Evolutionary conservation across 2,797 vertebrate species (phyloP).

Genomic region (Mergus octosetaceus): DNA sequence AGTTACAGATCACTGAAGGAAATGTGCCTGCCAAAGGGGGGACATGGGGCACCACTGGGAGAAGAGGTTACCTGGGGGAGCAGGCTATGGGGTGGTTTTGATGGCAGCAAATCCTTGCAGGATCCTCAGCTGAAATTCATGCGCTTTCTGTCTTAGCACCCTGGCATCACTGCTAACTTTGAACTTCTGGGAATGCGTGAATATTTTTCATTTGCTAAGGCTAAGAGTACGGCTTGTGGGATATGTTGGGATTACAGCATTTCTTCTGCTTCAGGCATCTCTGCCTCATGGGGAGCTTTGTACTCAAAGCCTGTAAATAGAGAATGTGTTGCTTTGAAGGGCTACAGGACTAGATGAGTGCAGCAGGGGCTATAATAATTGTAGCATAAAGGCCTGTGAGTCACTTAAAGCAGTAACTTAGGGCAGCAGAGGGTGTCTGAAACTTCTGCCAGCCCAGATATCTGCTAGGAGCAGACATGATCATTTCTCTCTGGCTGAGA

Average conservation of each 20-base stretch:
- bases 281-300: not conserved
- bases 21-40: too few relatives aligned
- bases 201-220: not conserved
- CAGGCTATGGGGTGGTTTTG: not conserved
- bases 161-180: not conserved
- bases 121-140: not conserved
- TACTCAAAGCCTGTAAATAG: not conserved
- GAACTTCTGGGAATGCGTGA: not conserved
- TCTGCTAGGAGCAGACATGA: not conserved
- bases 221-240: not conserved
- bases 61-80: not conserved
- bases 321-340: not conserved
- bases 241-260: not conserved
- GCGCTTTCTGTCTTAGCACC: not conserved
- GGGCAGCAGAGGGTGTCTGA: rapidly evolving
- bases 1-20: not conserved
- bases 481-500: not conserved
- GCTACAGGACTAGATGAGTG: not conserved
- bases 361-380: not conserved
- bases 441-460: not conserved
- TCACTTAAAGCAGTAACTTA: not conserved
- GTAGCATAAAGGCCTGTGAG: not conserved
- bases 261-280: not conserved
- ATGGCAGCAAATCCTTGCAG: not conserved
- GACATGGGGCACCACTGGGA: not conserved